Base-by-base conservation (phyloP, 64 coral and sea anemone species). In the Dendrophyllia cribrosa region DNA sequence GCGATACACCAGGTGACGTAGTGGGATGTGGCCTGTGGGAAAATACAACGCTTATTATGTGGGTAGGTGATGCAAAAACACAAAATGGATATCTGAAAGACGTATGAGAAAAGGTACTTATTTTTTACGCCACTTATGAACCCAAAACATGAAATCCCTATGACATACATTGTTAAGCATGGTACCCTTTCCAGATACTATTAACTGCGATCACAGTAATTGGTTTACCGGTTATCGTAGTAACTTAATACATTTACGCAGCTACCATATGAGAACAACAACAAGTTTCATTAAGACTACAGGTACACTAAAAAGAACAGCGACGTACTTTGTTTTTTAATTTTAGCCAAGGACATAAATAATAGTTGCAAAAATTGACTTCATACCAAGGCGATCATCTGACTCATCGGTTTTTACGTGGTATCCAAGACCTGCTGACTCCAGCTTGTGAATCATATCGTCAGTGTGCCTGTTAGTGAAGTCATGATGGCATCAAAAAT, bases 381-480 rank as follows among this genome's bases (percentile, higher is more conserved):
- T n/a, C 80, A 51, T 91, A 98, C 96, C 96, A 43, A 98, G 81
- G 34, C 88, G 87, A 73, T 98, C 96, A 9, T 98, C 64, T 19
- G 96, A 95, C 61, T 98, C 91, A 43, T 95, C 90, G 15, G 93
- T 61, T 67, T 81, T 93, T 11, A 98, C 96, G 51, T 86, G 93
- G 76, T 98, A 98, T 13, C 96, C 96, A 70, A 98, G 90, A 43
- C 96, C 96, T 47, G 96, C 96, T 19, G 89, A 98, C 69, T 98
- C 96, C 14, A 98, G 69, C 72, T 89, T 98, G 64, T 95, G 62
- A 17, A 98, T 98, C 96, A 98, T 98, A 19, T 98, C 72, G 43
- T 98, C 86, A 2, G 96, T 98, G 66, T 98, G 96, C 88, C 96
- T 98, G 64, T 15, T 88, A 68, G n/a, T 16, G 1, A 74, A 20